These are phyloP conservation scores for Bursaphelenchus okinawaensis DNA, from an alignment of 2,888 invertebrate genomes.

Conservation along the genomic window DNA sequence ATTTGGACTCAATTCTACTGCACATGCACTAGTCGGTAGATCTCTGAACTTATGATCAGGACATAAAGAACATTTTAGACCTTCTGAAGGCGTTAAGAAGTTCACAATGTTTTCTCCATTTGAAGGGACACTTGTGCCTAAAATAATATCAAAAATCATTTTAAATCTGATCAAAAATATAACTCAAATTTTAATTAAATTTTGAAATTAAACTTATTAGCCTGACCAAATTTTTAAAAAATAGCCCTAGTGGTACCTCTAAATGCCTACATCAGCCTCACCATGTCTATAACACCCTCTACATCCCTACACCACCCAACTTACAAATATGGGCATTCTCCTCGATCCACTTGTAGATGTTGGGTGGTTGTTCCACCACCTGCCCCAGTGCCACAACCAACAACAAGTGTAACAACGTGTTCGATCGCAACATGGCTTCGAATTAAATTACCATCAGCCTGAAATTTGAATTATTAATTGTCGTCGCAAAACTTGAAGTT, in stretches of 20 bases:
- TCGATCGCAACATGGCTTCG: neutral
- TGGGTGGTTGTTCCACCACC: slow-evolving; percentile 32
- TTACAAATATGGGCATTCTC: slow-evolving; percentile 54
- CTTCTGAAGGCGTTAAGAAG: slow-evolving; percentile 45
- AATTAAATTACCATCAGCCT: neutral
- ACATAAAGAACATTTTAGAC: slow-evolving; percentile 42
- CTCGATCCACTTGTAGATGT: slow-evolving; percentile 50
- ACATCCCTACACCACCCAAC: too few relatives aligned
- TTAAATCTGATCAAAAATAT: too few relatives aligned
- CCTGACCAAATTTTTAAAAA: too few relatives aligned
- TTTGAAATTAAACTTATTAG: too few relatives aligned
- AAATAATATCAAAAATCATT: too few relatives aligned
- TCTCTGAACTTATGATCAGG: slow-evolving; percentile 22
- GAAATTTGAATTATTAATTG: neutral
- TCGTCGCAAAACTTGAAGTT: neutral
- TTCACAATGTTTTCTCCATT: slow-evolving; percentile 32
- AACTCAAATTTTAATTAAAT: too few relatives aligned
- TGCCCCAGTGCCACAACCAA: neutral
- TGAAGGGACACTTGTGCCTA: slow-evolving; percentile 43
- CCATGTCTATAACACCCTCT: too few relatives aligned
- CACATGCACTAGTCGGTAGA: slow-evolving; percentile 44
- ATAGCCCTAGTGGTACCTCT: too few relatives aligned
- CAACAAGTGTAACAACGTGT: neutral
- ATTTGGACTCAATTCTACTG: slow-evolving; percentile 38
- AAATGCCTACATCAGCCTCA: too few relatives aligned